Percentiles rank a stretch among this genome's conserved stretches.
Conservation (phyloP, 2,888 invertebrate genomes). For the Heliconius charithonia region DNA sequence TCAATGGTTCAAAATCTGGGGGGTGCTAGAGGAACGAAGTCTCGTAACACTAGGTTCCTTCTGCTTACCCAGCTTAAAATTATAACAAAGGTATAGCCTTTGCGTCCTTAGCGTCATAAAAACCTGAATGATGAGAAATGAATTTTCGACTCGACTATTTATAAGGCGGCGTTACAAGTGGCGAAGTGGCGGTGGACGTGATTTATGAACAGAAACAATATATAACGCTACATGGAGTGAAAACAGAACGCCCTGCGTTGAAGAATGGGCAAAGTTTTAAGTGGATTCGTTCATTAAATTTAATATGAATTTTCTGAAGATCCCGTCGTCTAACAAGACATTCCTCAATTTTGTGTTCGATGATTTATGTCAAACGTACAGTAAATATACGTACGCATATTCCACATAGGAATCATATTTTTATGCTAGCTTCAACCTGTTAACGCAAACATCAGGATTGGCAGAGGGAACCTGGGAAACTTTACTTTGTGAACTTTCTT, state of each 20-base stretch:
- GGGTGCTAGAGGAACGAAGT: too few species aligned
- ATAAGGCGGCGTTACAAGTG: constrained; percentile 4
- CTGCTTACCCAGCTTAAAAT: background rate
- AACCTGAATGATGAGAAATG: background rate
- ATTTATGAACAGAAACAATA: background rate
- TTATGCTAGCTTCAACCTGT: background rate
- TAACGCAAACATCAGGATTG: background rate
- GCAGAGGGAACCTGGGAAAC: too few species aligned
- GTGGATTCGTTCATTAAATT: constrained; percentile 27
- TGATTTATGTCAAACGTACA: background rate
- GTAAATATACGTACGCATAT: background rate
- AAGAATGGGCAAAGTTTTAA: constrained; percentile 22
- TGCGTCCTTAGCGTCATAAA: too few species aligned
- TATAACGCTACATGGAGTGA: background rate
- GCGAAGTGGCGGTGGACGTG: background rate
- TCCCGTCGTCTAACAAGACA: background rate
- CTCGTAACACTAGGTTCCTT: too few species aligned
- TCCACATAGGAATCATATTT: background rate
- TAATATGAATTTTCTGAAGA: constrained; percentile 21
- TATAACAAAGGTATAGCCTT: too few species aligned
- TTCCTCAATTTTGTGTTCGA: background rate
- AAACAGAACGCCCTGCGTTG: constrained; percentile 7
- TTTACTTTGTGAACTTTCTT: too few species aligned
- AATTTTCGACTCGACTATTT: constrained; percentile 4
- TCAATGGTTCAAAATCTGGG: too few species aligned